Evolutionary conservation across 1,140 invertebrate species (phyloP).

Genomic region (Lanistes nyassanus): DNA sequence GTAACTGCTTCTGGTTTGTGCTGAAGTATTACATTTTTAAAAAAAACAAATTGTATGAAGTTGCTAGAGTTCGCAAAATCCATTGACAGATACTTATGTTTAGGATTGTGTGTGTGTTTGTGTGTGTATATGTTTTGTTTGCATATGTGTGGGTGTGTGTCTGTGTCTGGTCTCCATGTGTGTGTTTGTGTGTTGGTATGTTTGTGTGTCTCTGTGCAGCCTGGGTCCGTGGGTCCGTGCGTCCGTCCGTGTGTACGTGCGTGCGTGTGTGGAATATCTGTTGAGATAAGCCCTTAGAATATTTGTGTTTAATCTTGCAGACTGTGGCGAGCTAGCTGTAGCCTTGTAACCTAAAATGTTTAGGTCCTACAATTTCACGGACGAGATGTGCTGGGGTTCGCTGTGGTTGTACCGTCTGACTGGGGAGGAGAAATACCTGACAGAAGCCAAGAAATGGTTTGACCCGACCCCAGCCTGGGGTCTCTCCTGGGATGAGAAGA

Average conservation of each 20-base stretch:
- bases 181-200: too few species aligned
- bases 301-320: too few species aligned
- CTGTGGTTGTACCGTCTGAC: slow-evolving; percentile 74
- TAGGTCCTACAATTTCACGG: slow-evolving; percentile 72
- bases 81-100: too few species aligned
- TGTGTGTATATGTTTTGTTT: too few species aligned
- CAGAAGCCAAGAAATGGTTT: slow-evolving; percentile 71
- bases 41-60: too few species aligned
- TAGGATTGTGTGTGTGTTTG: too few species aligned
- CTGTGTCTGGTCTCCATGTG: too few species aligned
- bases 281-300: too few species aligned
- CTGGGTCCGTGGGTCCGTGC: neutral
- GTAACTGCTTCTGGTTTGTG: too few species aligned
- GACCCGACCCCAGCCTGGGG: slow-evolving; percentile 41
- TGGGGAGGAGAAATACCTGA: slow-evolving; percentile 69
- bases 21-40: too few species aligned
- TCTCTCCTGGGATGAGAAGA: slow-evolving; percentile 74
- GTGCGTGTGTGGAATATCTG: neutral
- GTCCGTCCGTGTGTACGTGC: neutral
- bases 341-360: neutral
- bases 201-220: neutral
- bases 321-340: neutral
- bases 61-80: too few species aligned
- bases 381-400: slow-evolving; percentile 75
- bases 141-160: too few species aligned